These are phyloP conservation scores for Sphaerodactylus townsendi DNA, from an alignment of 2,113 vertebrate genomes.

Conservation along the genomic window DNA sequence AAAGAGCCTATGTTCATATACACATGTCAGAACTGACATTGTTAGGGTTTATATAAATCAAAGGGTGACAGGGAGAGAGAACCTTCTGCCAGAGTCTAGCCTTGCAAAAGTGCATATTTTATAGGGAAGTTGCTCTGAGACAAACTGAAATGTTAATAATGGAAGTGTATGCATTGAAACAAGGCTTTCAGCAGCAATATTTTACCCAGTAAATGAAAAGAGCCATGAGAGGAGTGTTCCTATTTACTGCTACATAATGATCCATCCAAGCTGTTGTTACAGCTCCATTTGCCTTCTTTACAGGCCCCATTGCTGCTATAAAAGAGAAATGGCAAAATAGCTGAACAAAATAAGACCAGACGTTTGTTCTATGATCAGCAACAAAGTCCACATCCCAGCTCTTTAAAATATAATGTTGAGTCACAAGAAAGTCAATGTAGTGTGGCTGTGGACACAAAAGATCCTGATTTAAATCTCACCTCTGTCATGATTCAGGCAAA, in stretches of 20 bases:
- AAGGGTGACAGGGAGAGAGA: slow-evolving; percentile 16
- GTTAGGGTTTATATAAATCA: slow-evolving; percentile 51
- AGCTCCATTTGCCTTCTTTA: slow-evolving; percentile 61
- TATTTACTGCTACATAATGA: slow-evolving; percentile 58
- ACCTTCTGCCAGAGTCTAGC: slow-evolving; percentile 50
- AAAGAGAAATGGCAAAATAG: slow-evolving; percentile 26
- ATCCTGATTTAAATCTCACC: background rate
- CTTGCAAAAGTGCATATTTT: slow-evolving; percentile 61
- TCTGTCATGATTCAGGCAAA: background rate
- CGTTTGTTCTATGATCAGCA: background rate
- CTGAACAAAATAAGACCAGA: background rate
- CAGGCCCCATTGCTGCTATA: slow-evolving; percentile 53
- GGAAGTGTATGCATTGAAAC: slow-evolving; percentile 55
- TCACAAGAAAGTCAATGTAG: background rate
- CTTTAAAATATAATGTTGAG: background rate
- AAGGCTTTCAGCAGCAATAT: slow-evolving; percentile 57
- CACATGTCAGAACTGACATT: slow-evolving; percentile 38
- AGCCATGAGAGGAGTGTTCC: slow-evolving; percentile 67
- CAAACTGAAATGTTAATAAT: slow-evolving; percentile 54
- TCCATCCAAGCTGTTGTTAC: slow-evolving; percentile 61
- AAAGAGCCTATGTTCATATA: background rate
- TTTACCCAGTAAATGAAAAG: slow-evolving; percentile 68
- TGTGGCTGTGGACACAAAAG: background rate
- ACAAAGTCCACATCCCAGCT: background rate
- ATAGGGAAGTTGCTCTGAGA: slow-evolving; percentile 58